Evolutionary conservation across 1,140 invertebrate species (phyloP).

Genomic region (Cataglyphis hispanica): DNA sequence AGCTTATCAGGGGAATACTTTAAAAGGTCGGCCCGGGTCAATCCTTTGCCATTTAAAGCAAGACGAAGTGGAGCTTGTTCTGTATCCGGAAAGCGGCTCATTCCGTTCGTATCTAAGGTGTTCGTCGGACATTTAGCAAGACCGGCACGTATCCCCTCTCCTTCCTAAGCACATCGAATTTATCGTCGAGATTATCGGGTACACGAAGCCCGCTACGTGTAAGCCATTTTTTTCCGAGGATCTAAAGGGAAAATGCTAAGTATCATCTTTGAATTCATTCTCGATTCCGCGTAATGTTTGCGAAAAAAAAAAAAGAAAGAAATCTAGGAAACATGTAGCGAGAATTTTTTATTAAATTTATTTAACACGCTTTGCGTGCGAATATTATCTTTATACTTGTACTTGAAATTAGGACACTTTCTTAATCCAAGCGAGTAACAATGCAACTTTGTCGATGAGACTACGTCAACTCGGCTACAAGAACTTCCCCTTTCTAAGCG

Average conservation of each 20-base stretch:
- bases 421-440: constrained; percentile 31
- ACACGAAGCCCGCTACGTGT: constrained; percentile 3
- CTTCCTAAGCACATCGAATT: constrained; percentile 65
- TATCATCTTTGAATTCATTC: not conserved
- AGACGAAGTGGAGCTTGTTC: constrained; percentile 51
- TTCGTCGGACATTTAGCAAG: constrained; percentile 36
- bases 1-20: constrained; percentile 65
- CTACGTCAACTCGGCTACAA: constrained; percentile 53
- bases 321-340: not conserved
- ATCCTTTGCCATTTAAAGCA: constrained; percentile 64
- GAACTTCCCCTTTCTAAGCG: constrained; percentile 58
- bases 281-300: not conserved
- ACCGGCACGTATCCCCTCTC: constrained; percentile 38
- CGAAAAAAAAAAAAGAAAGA: not conserved
- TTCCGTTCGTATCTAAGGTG: not conserved
- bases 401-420: constrained; percentile 47
- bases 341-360: not conserved
- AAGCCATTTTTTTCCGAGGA: constrained; percentile 45
- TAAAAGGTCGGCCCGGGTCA: constrained; percentile 59
- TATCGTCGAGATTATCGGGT: constrained; percentile 63
- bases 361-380: not conserved
- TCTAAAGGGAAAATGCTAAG: not conserved
- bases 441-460: constrained; percentile 60
- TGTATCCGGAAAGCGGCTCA: constrained; percentile 40
- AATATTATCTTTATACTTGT: not conserved